Percentiles rank a stretch among this genome's conserved stretches.
phyloP scores from a whole-genome alignment of 64 coral and sea anemone species.

The Porites australiensis region DNA sequence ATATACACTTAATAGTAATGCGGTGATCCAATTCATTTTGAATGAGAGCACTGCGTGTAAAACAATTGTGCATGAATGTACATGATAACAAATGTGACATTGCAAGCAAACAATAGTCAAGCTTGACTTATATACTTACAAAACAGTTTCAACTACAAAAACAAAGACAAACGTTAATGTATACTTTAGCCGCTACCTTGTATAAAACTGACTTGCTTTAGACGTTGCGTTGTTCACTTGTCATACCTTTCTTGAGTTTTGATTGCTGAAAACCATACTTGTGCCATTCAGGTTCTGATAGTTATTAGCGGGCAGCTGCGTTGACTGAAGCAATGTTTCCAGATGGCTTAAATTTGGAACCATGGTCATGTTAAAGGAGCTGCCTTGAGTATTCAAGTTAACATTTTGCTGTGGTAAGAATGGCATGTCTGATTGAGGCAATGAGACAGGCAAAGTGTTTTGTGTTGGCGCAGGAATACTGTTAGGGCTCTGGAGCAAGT shows the following conservation, averaged over 20 bases:
- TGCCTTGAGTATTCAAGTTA: background rate
- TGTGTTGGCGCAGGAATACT: background rate
- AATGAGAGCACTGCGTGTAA: constrained; percentile 16
- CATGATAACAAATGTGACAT: background rate
- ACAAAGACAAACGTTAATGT: background rate
- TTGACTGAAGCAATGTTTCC: background rate
- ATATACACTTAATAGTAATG: constrained; percentile 16
- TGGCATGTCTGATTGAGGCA: background rate
- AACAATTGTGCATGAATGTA: constrained; percentile 40
- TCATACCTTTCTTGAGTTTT: constrained; percentile 19
- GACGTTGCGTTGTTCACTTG: background rate
- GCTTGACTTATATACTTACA: too few species aligned
- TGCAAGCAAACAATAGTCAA: background rate
- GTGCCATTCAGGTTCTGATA: constrained; percentile 30
- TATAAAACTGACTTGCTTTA: background rate
- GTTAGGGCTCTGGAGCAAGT: constrained; percentile 10
- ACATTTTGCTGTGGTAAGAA: constrained; percentile 5
- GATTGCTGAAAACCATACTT: background rate
- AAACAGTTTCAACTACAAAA: background rate
- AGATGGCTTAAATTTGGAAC: background rate
- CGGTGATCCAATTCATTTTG: background rate
- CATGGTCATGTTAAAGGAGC: background rate
- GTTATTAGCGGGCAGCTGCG: background rate
- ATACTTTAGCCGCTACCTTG: background rate
- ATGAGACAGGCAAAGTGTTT: background rate